Percentiles rank a stretch among this genome's conserved stretches.
Conservation (phyloP, 2,888 invertebrate species). For the Limnephilus auricula region DNA sequence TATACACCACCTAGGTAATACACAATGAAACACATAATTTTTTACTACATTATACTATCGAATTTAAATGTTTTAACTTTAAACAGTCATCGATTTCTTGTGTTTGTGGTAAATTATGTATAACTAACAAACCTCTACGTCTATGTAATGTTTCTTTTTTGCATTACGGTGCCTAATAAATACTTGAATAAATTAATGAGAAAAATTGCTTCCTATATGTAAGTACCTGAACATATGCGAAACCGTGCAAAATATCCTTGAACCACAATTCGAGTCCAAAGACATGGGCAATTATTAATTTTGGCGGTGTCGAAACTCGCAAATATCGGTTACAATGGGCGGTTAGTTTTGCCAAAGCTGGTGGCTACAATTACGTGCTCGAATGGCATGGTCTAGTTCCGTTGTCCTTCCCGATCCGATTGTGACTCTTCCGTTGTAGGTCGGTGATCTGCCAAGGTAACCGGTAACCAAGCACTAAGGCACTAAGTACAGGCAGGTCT, state of each 20-base stretch:
- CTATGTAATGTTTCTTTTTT: not conserved
- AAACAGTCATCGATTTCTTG: not conserved
- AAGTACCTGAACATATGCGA: not conserved
- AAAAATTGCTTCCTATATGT: not conserved
- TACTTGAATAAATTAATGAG: not conserved
- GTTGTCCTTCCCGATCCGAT: conserved; percentile 40
- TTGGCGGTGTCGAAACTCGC: conserved; percentile 9
- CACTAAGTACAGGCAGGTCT: not conserved
- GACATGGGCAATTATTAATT: conserved; percentile 4
- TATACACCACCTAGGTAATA: not conserved
- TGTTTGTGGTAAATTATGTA: not conserved
- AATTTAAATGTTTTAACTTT: not conserved
- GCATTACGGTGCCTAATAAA: not conserved
- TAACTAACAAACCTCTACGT: not conserved
- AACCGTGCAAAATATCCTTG: not conserved
- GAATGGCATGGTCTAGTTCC: conserved; percentile 47
- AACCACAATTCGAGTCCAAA: not conserved
- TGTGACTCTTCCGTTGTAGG: conserved; percentile 43
- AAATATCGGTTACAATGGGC: not conserved
- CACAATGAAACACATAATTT: not conserved
- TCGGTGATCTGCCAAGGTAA: conserved; percentile 48
- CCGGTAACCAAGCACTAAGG: not conserved
- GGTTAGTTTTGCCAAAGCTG: not conserved
- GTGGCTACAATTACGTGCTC: not conserved
- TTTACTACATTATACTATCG: too few relatives aligned